These are phyloP conservation scores for Procapra przewalskii DNA, from an alignment of 2,113 vertebrate genomes.

Conservation along the genomic window DNA sequence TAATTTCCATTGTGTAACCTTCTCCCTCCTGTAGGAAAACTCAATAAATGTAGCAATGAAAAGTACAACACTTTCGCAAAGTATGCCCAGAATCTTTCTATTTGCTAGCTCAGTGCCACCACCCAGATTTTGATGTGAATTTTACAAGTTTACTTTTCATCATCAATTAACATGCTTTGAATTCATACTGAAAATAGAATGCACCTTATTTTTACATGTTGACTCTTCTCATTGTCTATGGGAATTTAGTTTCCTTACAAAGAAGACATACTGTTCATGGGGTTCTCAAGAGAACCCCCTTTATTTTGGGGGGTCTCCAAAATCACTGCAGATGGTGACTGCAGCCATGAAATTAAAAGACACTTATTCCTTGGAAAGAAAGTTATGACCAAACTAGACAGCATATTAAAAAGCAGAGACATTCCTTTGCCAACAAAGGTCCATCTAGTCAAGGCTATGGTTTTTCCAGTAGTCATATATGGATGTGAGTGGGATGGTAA, in stretches of 20 bases:
- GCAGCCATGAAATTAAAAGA: neutral
- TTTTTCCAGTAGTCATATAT: neutral
- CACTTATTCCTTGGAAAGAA: neutral
- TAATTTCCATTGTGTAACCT: neutral
- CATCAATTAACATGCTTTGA: neutral
- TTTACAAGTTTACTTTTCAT: slow-evolving; percentile 19
- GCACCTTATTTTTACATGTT: neutral
- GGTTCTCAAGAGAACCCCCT: neutral
- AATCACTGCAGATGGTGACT: neutral
- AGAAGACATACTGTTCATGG: neutral
- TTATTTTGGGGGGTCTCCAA: neutral
- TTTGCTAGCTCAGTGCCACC: neutral
- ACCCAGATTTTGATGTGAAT: neutral
- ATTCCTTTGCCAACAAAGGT: neutral
- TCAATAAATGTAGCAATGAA: neutral
- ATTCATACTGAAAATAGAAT: neutral
- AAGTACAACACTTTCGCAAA: neutral
- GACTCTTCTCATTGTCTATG: neutral
- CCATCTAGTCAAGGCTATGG: neutral
- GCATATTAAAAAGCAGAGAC: neutral
- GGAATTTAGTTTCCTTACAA: neutral
- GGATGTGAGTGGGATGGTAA: neutral
- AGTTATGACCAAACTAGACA: neutral
- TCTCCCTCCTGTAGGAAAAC: neutral
- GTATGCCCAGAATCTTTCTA: neutral